These are phyloP conservation scores for Drosophila setosimentum DNA, from an alignment of 2,888 invertebrate species.

Conservation along the genomic window DNA sequence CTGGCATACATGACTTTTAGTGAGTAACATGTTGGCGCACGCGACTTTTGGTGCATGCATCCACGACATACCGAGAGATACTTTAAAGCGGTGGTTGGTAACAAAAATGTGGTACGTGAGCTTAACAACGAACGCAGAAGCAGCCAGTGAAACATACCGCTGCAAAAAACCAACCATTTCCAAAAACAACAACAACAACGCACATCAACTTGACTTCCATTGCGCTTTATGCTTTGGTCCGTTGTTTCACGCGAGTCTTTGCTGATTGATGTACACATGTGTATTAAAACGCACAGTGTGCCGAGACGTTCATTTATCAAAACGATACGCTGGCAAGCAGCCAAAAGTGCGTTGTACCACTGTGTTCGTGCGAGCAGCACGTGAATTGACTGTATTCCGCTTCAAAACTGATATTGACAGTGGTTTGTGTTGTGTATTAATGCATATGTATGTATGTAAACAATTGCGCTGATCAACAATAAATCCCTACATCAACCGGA, in stretches of 20 bases:
- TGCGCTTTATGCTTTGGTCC: slow-evolving; percentile 55
- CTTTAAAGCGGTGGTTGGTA: slow-evolving; percentile 11
- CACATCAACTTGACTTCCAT: slow-evolving; percentile 51
- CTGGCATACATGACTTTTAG: slow-evolving; percentile 74
- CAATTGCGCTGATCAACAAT: neutral
- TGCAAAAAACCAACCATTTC: slow-evolving; percentile 46
- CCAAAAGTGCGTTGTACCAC: slow-evolving; percentile 28
- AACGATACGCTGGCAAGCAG: neutral
- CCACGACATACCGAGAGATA: slow-evolving; percentile 40
- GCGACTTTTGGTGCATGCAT: slow-evolving; percentile 67
- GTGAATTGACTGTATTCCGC: slow-evolving; percentile 43
- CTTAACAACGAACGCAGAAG: slow-evolving; percentile 62
- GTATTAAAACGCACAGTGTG: slow-evolving; percentile 38
- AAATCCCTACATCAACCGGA: slow-evolving; percentile 12
- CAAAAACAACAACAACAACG: slow-evolving; percentile 31
- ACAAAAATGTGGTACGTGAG: slow-evolving; percentile 63
- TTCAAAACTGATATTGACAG: slow-evolving; percentile 14
- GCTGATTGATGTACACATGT: slow-evolving; percentile 42
- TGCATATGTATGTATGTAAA: neutral
- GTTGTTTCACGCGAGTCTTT: slow-evolving; percentile 47
- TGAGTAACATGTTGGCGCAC: slow-evolving; percentile 67
- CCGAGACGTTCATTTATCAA: neutral
- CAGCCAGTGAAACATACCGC: slow-evolving; percentile 33
- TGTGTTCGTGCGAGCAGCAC: slow-evolving; percentile 56
- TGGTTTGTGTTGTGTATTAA: neutral